Evolutionary conservation across 2,113 vertebrate genomes (phyloP), one percentile per base, ranked within the genome.

Genomic region (Panthera leo): DNA sequence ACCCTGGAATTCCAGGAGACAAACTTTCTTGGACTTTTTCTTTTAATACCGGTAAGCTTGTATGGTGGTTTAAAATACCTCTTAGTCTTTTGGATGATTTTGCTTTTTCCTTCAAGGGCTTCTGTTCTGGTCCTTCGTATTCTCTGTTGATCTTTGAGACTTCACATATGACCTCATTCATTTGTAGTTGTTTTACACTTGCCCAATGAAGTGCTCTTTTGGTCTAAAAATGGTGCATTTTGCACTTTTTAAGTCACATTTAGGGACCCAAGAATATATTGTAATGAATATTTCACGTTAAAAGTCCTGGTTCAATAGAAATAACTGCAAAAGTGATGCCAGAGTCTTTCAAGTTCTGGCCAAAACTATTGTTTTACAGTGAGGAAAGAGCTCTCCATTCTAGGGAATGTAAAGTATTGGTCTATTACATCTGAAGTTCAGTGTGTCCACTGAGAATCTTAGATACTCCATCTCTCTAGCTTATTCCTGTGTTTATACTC

Each of bases 201-300:
- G 58, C 15, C 63, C 83, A n/a, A 36, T 53, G 58, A 97, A 27
- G 2, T 65, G 10, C 36, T 61, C 29, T 89, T 79, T 95, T 61
- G 7, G 31, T 6, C 48, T 65, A 36, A 95, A 91, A 73, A 61
- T 27, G 14, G 34, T 89, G 6, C 12, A 36, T 67, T 76, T 94
- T 34, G 21, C 45, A 36, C 29, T 2, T 21, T 84, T 89, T 10
- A 10, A 63, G 15, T 76, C 4, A 42, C 61, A 34, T 68, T 19
- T 61, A 61, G 36, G 27, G 25, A 63, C 15, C 5, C 13, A 27
- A 45, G 31, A 86, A 85, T 83, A 61, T 65, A 86, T 86, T 78
- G 94, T 83, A n/a, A 89, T 91, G 14, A 61, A 67, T 42, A 82
- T n/a, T 92, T 89, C 27, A 83, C 51, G 79, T 97, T 73, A 87